These are phyloP conservation scores for Habropoda laboriosa DNA, from an alignment of 1,140 invertebrate species.

Conservation along the genomic window DNA sequence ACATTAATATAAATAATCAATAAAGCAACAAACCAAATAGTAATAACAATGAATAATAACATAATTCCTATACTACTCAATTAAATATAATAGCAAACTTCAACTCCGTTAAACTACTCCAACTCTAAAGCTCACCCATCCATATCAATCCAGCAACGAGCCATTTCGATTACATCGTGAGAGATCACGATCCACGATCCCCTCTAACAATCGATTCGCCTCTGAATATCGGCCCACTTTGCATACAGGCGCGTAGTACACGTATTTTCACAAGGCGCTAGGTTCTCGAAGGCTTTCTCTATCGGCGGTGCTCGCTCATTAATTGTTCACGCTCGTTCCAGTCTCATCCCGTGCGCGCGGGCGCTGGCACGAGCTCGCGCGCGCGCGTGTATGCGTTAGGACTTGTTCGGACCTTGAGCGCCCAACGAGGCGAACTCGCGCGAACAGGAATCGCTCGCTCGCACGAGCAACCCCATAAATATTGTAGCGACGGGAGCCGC, in stretches of 20 bases:
- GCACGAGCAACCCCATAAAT: conserved; percentile 71
- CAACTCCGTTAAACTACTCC: no score
- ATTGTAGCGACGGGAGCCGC: conserved; percentile 69
- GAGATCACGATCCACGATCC: no score
- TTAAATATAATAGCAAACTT: no score
- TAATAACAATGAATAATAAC: no score
- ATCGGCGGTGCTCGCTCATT: conserved; percentile 56
- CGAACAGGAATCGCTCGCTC: conserved; percentile 67
- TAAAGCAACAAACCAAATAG: no score
- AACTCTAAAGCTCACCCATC: no score
- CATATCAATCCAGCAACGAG: no score
- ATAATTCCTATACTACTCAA: no score
- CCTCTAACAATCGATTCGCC: not conserved
- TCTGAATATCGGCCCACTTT: conserved; percentile 22
- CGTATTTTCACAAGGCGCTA: conserved; percentile 23
- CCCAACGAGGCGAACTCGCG: conserved; percentile 69
- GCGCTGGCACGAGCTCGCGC: not conserved
- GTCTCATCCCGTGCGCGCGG: conserved; percentile 57
- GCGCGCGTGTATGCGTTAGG: conserved; percentile 58
- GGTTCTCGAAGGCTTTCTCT: conserved; percentile 48
- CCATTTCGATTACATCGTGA: no score
- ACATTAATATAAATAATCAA: no score
- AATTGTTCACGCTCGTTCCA: conserved; percentile 67
- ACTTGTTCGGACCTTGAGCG: conserved; percentile 67
- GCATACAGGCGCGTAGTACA: not conserved